These are phyloP conservation scores for Anarhynchus alexandrinus DNA, from an alignment of 2,113 vertebrate genomes.

Conservation along the genomic window DNA sequence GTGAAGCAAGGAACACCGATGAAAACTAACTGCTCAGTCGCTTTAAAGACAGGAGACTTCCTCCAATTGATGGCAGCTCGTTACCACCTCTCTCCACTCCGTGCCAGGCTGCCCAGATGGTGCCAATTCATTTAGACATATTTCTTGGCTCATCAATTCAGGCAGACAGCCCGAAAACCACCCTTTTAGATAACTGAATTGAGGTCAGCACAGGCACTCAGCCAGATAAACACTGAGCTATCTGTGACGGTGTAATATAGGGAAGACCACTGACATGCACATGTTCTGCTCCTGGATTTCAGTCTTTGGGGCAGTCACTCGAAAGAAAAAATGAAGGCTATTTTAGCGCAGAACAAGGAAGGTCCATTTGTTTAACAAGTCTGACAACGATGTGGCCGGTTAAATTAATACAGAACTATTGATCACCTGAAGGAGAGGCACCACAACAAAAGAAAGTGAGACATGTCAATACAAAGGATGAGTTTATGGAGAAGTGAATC, in stretches of 20 bases:
- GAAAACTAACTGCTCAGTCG: slow-evolving; percentile 21
- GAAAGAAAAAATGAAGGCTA: neutral
- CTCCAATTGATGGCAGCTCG: slow-evolving; percentile 24
- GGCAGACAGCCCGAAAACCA: slow-evolving; percentile 16
- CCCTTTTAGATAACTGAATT: slow-evolving; percentile 53
- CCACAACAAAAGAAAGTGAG: neutral
- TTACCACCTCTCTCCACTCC: slow-evolving; percentile 18
- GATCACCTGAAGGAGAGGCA: neutral
- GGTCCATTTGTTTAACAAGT: neutral
- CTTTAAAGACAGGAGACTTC: slow-evolving; percentile 21
- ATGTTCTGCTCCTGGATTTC: neutral
- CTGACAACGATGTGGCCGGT: neutral
- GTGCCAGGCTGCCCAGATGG: slow-evolving; percentile 58
- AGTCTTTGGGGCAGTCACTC: neutral
- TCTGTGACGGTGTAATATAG: neutral
- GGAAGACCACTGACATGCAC: neutral
- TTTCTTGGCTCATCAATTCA: slow-evolving; percentile 60
- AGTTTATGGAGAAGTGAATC: neutral
- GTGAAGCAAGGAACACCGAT: neutral
- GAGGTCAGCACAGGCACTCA: slow-evolving; percentile 48
- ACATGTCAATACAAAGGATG: neutral
- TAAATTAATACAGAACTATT: neutral
- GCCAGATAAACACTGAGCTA: neutral
- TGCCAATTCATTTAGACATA: slow-evolving; percentile 50
- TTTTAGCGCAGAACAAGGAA: neutral